These are phyloP conservation scores for Hirtodrosophila confusa DNA, from an alignment of 2,888 invertebrate genomes.

Conservation along the genomic window DNA sequence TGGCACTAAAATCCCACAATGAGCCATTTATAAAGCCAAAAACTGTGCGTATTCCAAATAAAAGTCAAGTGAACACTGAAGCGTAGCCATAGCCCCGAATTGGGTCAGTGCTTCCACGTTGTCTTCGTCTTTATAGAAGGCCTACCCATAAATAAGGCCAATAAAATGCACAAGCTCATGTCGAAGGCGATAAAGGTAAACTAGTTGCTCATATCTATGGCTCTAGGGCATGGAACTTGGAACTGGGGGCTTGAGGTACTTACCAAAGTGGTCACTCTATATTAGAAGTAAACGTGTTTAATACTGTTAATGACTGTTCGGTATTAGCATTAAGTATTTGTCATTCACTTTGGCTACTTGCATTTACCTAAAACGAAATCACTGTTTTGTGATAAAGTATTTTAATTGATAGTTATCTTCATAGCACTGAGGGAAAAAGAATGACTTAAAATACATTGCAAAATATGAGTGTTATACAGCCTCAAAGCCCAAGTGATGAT, in stretches of 20 bases:
- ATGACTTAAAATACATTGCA: too few species aligned
- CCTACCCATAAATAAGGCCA: constrained; percentile 40
- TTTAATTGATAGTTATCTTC: neutral
- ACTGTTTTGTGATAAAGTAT: neutral
- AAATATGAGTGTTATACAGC: too few species aligned
- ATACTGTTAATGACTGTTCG: neutral
- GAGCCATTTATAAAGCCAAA: constrained; percentile 30
- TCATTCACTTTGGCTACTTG: constrained; percentile 16
- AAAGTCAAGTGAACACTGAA: constrained; percentile 49
- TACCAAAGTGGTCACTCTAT: constrained; percentile 26
- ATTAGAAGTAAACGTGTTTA: constrained; percentile 10
- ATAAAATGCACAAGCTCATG: constrained; percentile 38
- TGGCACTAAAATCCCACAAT: constrained; percentile 43
- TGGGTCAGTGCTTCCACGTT: constrained; percentile 58
- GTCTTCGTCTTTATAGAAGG: constrained; percentile 28
- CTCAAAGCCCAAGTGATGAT: too few species aligned
- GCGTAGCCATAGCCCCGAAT: constrained; percentile 41
- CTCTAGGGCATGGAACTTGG: constrained; percentile 1
- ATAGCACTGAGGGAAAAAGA: neutral
- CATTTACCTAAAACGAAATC: neutral
- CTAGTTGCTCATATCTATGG: constrained; percentile 35
- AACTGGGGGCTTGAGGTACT: neutral
- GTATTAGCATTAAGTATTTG: constrained; percentile 1
- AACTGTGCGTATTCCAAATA: constrained; percentile 11
- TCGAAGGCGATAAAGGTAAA: constrained; percentile 55